Evolutionary conservation across 2,113 vertebrate species (phyloP), one percentile per base, ranked within the genome.

Genomic region (Salvelinus namaycush): DNA sequence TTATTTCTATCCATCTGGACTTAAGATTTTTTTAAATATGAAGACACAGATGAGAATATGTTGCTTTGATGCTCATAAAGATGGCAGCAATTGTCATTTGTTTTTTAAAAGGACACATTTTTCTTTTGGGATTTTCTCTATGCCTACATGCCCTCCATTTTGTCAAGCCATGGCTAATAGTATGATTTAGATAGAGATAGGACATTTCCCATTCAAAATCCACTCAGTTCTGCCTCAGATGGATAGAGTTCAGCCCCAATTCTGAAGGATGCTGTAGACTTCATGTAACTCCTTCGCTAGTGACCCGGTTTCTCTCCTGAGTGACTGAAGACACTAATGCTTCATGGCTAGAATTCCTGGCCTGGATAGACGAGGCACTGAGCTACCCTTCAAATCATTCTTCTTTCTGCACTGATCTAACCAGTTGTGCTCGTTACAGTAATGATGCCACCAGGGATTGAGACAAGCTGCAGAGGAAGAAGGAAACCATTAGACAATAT

Each of bases 271-370:
- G 12, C 22, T 34, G 34, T 73, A 22, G 13, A 71, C 72, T 76
- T 57, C 18, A 34, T 51, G 44, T 12, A 8, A 70, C 65, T 51
- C 26, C n/a, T 60, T 80, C 60, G 14, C 66, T 64, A 39, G n/a
- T 78, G 78, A 81, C 80, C 74, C 80, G 81, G 75, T 72, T 83
- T 81, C 24, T 24, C 44, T 72, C 51, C 16, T 73, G 74, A 74
- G 72, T 81, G 68, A 69, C 76, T 67, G 59, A 31, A 81, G 65
- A 73, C 44, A 66, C 69, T 79, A 77, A 81, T 81, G 72, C 68
- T 54, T 29, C 24, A 62, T 72, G 67, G 27, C 51, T 78, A 79
- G 26, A 27, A 39, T 75, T 12, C 26, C 72, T 71, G 70, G n/a
- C 51, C 34, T 73, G 70, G 68, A 51, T 62, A 69, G 59, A 22